Base-by-base conservation (phyloP, 2,888 invertebrate species). In the Blastobasis lacticolella region DNA sequence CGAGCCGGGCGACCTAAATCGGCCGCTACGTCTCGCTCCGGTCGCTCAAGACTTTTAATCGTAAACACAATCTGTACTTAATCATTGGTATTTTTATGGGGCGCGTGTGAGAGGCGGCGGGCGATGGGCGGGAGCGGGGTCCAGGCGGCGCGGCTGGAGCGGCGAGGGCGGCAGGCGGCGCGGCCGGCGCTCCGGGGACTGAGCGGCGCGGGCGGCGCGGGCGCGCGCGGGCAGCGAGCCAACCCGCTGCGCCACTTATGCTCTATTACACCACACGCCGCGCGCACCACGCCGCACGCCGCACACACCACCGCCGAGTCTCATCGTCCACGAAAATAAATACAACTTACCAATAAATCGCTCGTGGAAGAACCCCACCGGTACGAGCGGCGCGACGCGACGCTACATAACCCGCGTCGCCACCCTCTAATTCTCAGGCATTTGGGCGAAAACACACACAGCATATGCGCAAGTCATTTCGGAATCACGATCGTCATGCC, bases 1-100 rank as follows among this genome's bases (percentile, higher is more conserved):
- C 69, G 81, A 78, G 76, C 87, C 87, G 87, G 87, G 86, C 85
- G 87, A 88, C 87, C 87, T 84, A 86, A 75, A 84, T 88, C 78
- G 69, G 75, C 75, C 63, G 75, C 74, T 74, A 64, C 63, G 63
- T 70, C 65, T 71, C 70, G 71, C 68, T 63, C 69, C 73, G 66
- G 66, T 66, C 65, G 67, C 62, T 66, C 65, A 59, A n/a, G 68
- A 69, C 67, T 73, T 68, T 71, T 69, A 66, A 67, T 62, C 67
- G 69, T 65, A 66, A 71, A 67, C 63, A 61, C 58, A 61, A 62
- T 57, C 57, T 53, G 45, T 55, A 47, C 58, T 9, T 60, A 61
- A 60, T 56, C 56, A 57, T 63, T 56, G 60, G 56, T 61, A 53
- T 56, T 63, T 62, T 61, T 64, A 54, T 50, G 54, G 45, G 49